Conservation (phyloP, 2,797 vertebrate species). For the Gymnodraco acuticeps region DNA sequence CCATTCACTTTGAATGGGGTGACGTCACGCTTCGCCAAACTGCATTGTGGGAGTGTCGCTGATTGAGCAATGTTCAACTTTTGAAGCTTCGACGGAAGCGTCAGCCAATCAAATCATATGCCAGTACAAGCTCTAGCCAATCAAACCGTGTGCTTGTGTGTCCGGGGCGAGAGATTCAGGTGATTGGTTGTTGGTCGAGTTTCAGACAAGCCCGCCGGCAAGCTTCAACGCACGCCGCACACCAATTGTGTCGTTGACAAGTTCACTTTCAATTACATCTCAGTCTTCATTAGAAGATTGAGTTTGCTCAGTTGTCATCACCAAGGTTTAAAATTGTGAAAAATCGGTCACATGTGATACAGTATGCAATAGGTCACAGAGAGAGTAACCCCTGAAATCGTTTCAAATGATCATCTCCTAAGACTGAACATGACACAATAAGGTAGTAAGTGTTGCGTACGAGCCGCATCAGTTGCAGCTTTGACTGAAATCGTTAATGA, state of each 20-base stretch:
- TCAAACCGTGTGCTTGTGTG: no score
- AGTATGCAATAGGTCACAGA: background rate
- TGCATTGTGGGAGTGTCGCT: no score
- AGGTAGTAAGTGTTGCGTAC: background rate
- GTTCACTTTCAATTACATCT: background rate
- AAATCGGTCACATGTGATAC: background rate
- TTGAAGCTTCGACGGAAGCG: no score
- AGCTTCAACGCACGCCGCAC: background rate
- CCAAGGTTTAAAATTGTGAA: background rate
- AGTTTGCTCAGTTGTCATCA: slow-evolving; percentile 1
- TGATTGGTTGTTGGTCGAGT: no score
- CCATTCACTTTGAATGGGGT: no score
- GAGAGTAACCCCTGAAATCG: background rate
- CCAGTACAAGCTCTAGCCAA: no score
- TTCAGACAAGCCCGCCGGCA: no score
- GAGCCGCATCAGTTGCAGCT: background rate
- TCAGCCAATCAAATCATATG: no score
- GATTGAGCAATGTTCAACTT: no score
- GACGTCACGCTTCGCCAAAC: no score
- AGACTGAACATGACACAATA: slow-evolving; percentile 1
- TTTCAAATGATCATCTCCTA: background rate
- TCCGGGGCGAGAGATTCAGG: no score
- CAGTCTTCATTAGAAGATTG: background rate
- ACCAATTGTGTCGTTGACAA: background rate
- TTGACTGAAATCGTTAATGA: background rate